A percentile compares a stretch with the other conserved stretches of the same genome.
These are phyloP conservation scores for Noturus placidus DNA, from an alignment of 2,113 vertebrate genomes.

Conservation along the genomic window DNA sequence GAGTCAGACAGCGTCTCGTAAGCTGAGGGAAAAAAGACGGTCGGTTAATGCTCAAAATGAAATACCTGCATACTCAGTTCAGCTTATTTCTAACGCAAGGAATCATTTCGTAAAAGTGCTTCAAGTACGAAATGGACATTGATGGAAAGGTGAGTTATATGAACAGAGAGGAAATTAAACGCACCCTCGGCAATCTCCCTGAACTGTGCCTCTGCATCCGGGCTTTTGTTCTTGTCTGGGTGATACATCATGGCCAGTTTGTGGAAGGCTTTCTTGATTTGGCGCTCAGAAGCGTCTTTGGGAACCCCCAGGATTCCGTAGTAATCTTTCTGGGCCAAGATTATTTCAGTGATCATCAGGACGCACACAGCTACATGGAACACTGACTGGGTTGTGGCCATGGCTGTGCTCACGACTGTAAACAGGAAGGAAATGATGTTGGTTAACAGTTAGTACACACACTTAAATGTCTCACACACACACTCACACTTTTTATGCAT, in stretches of 20 bases:
- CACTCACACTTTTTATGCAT: neutral
- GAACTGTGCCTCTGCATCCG: constrained; percentile 90
- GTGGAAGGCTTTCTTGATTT: constrained; percentile 97
- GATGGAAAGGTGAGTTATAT: neutral
- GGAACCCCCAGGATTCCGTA: constrained; percentile 93
- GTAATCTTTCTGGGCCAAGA: constrained; percentile 88
- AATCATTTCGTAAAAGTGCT: neutral
- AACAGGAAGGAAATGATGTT: constrained; percentile 38
- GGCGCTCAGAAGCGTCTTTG: constrained; percentile 86
- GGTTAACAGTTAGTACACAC: constrained; percentile 10
- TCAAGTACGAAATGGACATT: neutral
- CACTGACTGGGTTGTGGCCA: constrained; percentile 85
- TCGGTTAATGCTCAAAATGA: neutral
- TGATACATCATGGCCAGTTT: constrained; percentile 94
- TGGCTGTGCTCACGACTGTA: constrained; percentile 67
- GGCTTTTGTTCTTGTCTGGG: constrained; percentile 93
- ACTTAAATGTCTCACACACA: no score
- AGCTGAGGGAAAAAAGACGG: constrained; percentile 70
- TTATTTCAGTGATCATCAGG: constrained; percentile 92
- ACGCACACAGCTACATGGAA: constrained; percentile 85
- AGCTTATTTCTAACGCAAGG: neutral
- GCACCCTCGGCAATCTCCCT: constrained; percentile 95
- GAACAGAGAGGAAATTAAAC: neutral
- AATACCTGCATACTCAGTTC: neutral
- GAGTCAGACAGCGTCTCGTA: constrained; percentile 93